Evolutionary conservation across 2,888 invertebrate genomes (phyloP).

Genomic region (Parnassius apollo): DNA sequence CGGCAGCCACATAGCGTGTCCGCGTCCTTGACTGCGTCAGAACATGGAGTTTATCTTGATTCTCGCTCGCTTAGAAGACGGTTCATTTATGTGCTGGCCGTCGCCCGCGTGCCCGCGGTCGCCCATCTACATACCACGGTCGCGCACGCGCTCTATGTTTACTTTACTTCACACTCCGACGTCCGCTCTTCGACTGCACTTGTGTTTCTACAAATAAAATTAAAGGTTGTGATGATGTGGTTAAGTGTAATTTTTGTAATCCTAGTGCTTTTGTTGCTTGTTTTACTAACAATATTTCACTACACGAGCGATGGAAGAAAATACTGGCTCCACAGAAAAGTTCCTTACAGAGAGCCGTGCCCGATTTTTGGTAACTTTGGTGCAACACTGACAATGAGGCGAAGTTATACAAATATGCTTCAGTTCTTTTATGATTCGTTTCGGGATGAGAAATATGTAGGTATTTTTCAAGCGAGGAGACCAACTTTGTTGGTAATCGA

Average conservation of each 20-base stretch:
- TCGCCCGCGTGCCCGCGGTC: slow-evolving; percentile 38
- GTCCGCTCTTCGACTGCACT: slow-evolving; percentile 46
- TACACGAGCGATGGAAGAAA: slow-evolving; percentile 65
- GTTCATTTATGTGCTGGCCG: slow-evolving; percentile 58
- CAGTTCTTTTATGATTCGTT: slow-evolving; percentile 62
- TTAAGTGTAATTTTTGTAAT: slow-evolving; percentile 47
- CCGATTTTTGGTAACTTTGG: slow-evolving; percentile 77
- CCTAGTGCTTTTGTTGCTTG: slow-evolving; percentile 47
- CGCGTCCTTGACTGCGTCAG: slow-evolving; percentile 59
- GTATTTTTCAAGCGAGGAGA: slow-evolving; percentile 71
- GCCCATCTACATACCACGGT: slow-evolving; percentile 30
- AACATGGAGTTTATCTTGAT: slow-evolving; percentile 65
- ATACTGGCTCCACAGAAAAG: slow-evolving; percentile 65
- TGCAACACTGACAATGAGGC: slow-evolving; percentile 63
- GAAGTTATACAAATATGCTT: slow-evolving; percentile 65
- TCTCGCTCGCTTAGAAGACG: slow-evolving; percentile 45
- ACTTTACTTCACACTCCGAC: slow-evolving; percentile 55
- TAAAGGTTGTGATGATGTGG: slow-evolving; percentile 56
- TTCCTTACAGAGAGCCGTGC: slow-evolving; percentile 71
- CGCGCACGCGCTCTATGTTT: slow-evolving; percentile 58
- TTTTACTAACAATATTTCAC: slow-evolving; percentile 60
- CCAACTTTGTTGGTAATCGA: slow-evolving; percentile 69
- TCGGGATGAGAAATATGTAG: slow-evolving; percentile 60
- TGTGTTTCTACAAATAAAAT: slow-evolving; percentile 6
- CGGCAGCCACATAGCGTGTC: slow-evolving; percentile 55